A percentile compares a stretch with the other conserved stretches of the same genome.
Conservation (phyloP, 92 coral and sea anemone species). For the Porites cylindrica region DNA sequence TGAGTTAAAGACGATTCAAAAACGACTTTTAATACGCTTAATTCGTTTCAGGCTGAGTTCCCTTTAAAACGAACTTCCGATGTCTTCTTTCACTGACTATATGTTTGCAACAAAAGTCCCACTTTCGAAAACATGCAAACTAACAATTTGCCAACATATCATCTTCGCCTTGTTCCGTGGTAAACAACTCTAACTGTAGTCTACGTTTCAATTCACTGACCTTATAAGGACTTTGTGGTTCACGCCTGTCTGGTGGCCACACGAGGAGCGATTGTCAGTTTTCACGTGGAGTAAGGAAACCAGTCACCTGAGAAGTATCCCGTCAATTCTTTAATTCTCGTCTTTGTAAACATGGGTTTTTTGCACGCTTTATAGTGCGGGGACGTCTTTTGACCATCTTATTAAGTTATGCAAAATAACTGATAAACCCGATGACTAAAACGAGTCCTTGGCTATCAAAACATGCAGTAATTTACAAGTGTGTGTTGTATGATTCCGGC, state of each 20-base stretch:
- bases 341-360: not conserved
- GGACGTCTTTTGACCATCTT: not conserved
- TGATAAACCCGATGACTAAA: too few relatives aligned
- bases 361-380: constrained; percentile 14
- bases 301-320: not conserved
- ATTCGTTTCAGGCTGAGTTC: too few relatives aligned
- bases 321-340: not conserved
- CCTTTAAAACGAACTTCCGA: too few relatives aligned
- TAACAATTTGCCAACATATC: not conserved
- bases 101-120: not conserved
- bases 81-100: too few relatives aligned
- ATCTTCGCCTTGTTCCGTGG: constrained; percentile 11
- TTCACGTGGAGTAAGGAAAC: constrained; percentile 22
- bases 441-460: too few relatives aligned
- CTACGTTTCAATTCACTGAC: constrained; percentile 22
- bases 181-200: constrained; percentile 34
- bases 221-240: constrained; percentile 28
- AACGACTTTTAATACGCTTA: too few relatives aligned
- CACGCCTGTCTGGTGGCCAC: constrained; percentile 27
- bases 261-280: constrained; percentile 7
- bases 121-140: not conserved
- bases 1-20: too few relatives aligned
- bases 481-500: too few relatives aligned
- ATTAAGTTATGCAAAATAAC: too few relatives aligned
- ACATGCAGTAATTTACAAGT: too few relatives aligned